These are phyloP conservation scores for Brachyopa scutellaris DNA, from an alignment of 2,888 invertebrate genomes.

Conservation along the genomic window DNA sequence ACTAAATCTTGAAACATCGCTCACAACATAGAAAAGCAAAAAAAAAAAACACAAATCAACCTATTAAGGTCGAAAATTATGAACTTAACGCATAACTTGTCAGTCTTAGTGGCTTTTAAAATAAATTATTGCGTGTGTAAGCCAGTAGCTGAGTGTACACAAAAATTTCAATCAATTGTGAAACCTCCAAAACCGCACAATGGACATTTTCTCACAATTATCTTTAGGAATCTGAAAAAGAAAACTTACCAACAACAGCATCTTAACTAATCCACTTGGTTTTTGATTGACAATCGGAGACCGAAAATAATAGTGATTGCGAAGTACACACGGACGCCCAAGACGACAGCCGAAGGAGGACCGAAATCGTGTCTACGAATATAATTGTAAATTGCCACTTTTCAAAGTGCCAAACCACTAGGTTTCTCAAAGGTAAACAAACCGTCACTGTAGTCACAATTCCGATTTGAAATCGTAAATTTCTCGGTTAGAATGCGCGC, in stretches of 20 bases:
- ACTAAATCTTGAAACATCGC: conserved; percentile 26
- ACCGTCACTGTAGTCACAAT: conserved; percentile 40
- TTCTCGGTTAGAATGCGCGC: conserved; percentile 12
- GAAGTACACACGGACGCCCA: conserved; percentile 35
- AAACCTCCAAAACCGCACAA: conserved; percentile 17
- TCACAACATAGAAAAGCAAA: background rate
- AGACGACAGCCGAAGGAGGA: background rate
- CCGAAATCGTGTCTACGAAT: conserved; percentile 46
- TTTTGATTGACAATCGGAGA: conserved; percentile 15
- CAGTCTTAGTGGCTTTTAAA: conserved; percentile 4
- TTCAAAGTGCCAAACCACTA: conserved; percentile 27
- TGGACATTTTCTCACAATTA: conserved; percentile 44
- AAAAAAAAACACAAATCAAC: conserved; percentile 17
- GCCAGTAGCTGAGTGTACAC: conserved; percentile 7
- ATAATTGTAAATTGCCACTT: conserved; percentile 59
- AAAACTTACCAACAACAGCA: conserved; percentile 60
- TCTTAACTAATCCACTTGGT: conserved; percentile 43
- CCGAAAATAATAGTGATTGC: conserved; percentile 40
- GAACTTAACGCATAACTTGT: conserved; percentile 14
- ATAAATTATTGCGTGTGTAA: conserved; percentile 47
- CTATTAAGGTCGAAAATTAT: conserved; percentile 20
- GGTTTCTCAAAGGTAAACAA: conserved; percentile 47
- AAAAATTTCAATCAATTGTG: background rate
- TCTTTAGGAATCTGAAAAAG: conserved; percentile 11
- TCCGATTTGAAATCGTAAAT: conserved; percentile 5